Percentiles rank a stretch among this genome's conserved stretches.
Conservation (phyloP, 2,113 vertebrate species). For the Oxyura jamaicensis region DNA sequence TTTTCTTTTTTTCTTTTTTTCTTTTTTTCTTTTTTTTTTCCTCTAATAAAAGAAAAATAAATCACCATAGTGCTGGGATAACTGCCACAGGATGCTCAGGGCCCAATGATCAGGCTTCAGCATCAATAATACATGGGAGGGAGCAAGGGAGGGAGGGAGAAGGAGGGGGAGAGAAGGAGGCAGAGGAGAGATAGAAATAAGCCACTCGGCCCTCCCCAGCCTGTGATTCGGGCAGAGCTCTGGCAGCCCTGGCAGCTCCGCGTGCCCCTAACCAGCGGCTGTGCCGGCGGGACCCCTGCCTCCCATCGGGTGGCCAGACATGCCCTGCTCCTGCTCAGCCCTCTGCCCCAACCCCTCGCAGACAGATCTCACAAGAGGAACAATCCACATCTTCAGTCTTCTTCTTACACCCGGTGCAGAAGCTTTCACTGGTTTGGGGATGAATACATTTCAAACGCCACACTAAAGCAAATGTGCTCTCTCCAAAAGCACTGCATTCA, state of each 20-base stretch:
- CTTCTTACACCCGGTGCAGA: neutral
- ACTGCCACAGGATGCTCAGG: neutral
- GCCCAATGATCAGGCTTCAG: neutral
- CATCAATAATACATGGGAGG: neutral
- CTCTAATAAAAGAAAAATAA: neutral
- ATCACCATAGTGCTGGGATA: neutral
- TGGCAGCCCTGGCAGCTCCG: neutral
- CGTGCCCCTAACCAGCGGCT: fast-evolving
- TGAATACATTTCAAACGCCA: neutral
- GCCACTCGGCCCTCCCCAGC: neutral
- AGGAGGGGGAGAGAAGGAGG: neutral
- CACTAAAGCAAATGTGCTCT: neutral
- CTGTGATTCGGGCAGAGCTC: neutral
- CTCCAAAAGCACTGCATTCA: neutral
- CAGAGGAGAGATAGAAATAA: neutral
- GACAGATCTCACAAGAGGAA: neutral
- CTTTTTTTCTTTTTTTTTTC: too few species aligned
- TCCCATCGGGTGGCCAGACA: too few species aligned
- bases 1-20: too few species aligned
- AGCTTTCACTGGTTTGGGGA: conserved; percentile 11
- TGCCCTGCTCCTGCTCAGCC: too few species aligned
- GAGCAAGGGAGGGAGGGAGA: neutral
- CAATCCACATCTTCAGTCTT: neutral
- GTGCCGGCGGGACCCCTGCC: fast-evolving
- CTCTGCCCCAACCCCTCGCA: too few species aligned